Evolutionary conservation across 2,797 vertebrate species (phyloP).

Genomic region (Cirrhinus mrigala): DNA sequence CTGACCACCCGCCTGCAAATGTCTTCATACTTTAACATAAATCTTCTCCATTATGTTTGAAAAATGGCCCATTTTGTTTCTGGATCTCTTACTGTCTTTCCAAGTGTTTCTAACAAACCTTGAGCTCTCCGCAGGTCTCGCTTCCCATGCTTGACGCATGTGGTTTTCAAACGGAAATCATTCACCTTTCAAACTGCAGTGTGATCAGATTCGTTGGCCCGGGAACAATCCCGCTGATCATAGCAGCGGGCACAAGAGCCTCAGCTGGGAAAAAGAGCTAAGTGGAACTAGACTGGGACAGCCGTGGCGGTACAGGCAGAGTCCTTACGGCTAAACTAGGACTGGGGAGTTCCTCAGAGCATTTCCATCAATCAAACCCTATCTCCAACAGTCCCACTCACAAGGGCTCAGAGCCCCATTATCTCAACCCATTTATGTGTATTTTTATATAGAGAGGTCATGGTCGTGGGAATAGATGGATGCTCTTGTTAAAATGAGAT

Average conservation of each 20-base stretch:
- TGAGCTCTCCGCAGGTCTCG: neutral
- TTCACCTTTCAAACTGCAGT: conserved; percentile 29
- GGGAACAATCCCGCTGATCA: conserved; percentile 26
- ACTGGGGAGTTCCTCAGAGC: neutral
- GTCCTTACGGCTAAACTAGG: conserved; percentile 11
- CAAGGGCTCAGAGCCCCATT: neutral
- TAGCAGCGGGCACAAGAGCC: conserved; percentile 4
- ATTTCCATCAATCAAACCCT: conserved; percentile 27
- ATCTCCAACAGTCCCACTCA: neutral
- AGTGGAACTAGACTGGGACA: conserved; percentile 8
- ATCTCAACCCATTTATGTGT: conserved; percentile 9
- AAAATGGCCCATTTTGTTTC: conserved; percentile 3
- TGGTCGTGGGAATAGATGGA: neutral
- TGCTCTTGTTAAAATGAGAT: neutral
- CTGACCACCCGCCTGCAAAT: neutral
- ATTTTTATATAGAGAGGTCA: conserved; percentile 18
- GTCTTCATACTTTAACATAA: conserved; percentile 10
- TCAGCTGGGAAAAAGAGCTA: conserved; percentile 17
- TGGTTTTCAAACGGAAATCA: conserved; percentile 26
- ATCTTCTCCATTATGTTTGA: conserved; percentile 18
- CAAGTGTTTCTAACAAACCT: neutral
- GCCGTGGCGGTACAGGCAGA: neutral
- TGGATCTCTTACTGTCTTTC: neutral
- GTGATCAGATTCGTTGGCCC: conserved; percentile 24
- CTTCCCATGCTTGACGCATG: conserved; percentile 3